These are phyloP conservation scores for Indicator indicator DNA, from an alignment of 2,113 vertebrate species.

Conservation along the genomic window DNA sequence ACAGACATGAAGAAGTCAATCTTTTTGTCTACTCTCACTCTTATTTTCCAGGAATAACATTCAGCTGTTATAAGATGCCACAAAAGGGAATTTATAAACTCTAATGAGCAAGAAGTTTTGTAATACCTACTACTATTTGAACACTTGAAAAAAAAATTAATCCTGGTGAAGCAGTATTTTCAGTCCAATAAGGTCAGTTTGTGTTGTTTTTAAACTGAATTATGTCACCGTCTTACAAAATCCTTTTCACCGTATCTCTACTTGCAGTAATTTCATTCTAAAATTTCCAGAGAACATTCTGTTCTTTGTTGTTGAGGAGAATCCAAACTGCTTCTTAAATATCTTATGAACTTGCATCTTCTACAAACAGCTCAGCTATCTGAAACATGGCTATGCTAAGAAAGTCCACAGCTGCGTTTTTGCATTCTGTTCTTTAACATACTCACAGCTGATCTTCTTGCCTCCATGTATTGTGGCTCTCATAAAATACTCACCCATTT, in stretches of 20 bases:
- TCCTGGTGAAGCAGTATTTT: not conserved
- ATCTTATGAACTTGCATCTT: not conserved
- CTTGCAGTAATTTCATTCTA: not conserved
- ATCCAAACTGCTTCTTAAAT: not conserved
- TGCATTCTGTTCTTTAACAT: not conserved
- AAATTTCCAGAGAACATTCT: not conserved
- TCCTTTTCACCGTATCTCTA: not conserved
- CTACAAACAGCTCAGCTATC: not conserved
- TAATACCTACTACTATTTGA: not conserved
- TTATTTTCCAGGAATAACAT: not conserved
- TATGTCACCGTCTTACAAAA: not conserved
- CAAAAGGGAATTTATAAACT: not conserved
- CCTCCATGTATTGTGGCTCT: not conserved
- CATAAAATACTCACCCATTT: not conserved
- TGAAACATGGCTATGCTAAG: not conserved
- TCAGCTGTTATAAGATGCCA: not conserved
- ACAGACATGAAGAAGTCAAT: not conserved
- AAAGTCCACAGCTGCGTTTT: not conserved
- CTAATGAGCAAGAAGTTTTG: not conserved
- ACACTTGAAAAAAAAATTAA: not conserved
- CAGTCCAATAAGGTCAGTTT: not conserved
- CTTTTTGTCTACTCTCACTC: not conserved
- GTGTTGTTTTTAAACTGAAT: not conserved
- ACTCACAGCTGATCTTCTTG: not conserved
- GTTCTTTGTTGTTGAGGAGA: not conserved